Evolutionary conservation across 2,797 vertebrate genomes (phyloP).

Genomic region (Muscicapa striata): DNA sequence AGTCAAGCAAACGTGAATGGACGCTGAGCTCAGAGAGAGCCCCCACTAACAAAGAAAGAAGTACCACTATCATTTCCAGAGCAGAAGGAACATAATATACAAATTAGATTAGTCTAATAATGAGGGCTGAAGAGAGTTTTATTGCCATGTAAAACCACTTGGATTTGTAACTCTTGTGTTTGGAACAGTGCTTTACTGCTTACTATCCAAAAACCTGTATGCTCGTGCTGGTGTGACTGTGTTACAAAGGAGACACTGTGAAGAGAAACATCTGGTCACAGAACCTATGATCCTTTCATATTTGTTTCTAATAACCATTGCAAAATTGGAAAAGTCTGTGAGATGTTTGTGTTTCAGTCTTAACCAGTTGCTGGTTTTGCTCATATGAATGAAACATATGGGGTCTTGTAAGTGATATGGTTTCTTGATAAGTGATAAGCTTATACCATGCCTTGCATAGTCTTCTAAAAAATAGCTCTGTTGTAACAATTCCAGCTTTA

Average conservation of each 20-base stretch:
- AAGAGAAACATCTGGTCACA: background rate
- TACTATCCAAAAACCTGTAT: background rate
- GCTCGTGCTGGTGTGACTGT: background rate
- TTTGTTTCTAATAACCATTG: slow-evolving; percentile 1
- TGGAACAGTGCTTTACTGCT: background rate
- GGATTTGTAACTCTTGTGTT: background rate
- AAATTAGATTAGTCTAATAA: background rate
- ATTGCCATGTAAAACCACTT: background rate
- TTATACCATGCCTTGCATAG: background rate
- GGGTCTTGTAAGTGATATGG: background rate
- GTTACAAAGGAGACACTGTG: background rate
- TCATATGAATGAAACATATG: background rate
- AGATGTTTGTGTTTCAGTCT: background rate
- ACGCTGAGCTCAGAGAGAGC: background rate
- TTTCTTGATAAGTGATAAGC: background rate
- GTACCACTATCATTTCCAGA: background rate
- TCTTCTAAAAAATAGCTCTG: background rate
- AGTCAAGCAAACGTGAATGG: background rate
- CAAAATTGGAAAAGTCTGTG: background rate
- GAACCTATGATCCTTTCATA: background rate
- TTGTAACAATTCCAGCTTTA: background rate
- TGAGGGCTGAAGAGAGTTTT: background rate
- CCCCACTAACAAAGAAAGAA: background rate
- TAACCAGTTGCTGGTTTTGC: background rate
- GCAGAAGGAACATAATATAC: background rate